A percentile compares a stretch with the other conserved stretches of the same genome.
phyloP scores from a whole-genome alignment of 2,888 invertebrate species.

The Drosophila flavopinicola region DNA sequence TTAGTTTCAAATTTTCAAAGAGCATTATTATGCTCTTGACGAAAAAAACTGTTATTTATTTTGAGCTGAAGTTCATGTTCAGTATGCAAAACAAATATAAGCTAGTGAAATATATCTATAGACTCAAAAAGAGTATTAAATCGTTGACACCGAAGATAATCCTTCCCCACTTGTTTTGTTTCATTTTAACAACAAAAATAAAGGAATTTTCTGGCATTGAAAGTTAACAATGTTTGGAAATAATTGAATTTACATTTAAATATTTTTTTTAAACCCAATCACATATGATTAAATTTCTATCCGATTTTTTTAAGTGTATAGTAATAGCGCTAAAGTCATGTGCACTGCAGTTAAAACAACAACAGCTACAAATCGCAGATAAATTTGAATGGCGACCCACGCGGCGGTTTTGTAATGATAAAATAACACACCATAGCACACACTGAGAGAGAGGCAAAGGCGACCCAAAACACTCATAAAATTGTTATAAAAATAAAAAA shows the following conservation, averaged over 20 bases:
- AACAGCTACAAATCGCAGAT: constrained; percentile 36
- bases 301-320: background rate
- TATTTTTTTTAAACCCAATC: background rate
- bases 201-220: too few species aligned
- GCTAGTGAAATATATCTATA: too few species aligned
- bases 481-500: constrained; percentile 30
- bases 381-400: constrained; percentile 60
- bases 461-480: constrained; percentile 22
- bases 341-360: constrained; percentile 58
- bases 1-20: too few species aligned
- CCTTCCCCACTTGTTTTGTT: too few species aligned
- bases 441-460: background rate
- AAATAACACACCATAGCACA: constrained; percentile 62
- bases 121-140: too few species aligned
- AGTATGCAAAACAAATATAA: too few species aligned
- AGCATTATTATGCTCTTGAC: too few species aligned
- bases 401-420: constrained; percentile 64
- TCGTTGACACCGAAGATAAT: too few species aligned
- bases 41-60: too few species aligned
- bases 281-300: background rate
- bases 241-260: background rate
- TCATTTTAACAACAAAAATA: too few species aligned
- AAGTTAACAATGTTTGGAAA: background rate
- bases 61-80: too few species aligned
- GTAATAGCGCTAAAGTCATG: constrained; percentile 25